Base-by-base conservation (phyloP, 2,113 vertebrate species). In the Tetraodon nigroviridis region DNA sequence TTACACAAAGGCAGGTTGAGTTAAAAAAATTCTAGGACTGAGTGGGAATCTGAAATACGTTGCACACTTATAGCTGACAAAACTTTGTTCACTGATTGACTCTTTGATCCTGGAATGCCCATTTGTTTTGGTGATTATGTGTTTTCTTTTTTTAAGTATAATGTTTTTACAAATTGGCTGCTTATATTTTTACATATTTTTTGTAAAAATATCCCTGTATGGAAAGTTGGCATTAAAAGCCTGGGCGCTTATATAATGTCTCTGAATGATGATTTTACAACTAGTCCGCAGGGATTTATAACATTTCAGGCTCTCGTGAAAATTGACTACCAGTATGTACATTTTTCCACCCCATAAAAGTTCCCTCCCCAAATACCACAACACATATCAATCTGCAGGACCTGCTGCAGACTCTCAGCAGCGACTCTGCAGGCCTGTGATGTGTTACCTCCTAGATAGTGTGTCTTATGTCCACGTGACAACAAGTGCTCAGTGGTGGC, bases 381-480 rank as follows among this genome's bases (percentile, higher is more conserved):
- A 57, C 47, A 47, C 53, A 37, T 61, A 64, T 82, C 65, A 70
- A 47, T 74, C 63, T 55, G 32, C 59, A 42, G 50, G 47, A 71
- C 61, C 58, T 37, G 58, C 42, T 66, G 74, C 58, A 51, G 51
- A 51, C 40, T 64, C 48, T 58, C 50, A 11, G 59, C 64, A 61
- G 65, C 46, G 2, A 4, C 14, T 67, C 41, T 67, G 55, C 71
- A 81, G 73, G 64, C 69, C 64, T 49, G 0, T 62, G 67, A 60
- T 76, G 53, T 69, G 20, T 58, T 73, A 76, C 67, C 68, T 76
- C 73, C 51, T 41, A 1, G 4, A 48, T 60, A 71, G 37, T 46
- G 71, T 84, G 80, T 50, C 69, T 84, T 67, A 54, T 78, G 75
- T 87, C 76, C 48, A 54, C 2, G 16, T 44, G 51, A 49, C n/a